phyloP scores from a whole-genome alignment of 1,140 invertebrate genomes.

The Drosophila pandora region DNA sequence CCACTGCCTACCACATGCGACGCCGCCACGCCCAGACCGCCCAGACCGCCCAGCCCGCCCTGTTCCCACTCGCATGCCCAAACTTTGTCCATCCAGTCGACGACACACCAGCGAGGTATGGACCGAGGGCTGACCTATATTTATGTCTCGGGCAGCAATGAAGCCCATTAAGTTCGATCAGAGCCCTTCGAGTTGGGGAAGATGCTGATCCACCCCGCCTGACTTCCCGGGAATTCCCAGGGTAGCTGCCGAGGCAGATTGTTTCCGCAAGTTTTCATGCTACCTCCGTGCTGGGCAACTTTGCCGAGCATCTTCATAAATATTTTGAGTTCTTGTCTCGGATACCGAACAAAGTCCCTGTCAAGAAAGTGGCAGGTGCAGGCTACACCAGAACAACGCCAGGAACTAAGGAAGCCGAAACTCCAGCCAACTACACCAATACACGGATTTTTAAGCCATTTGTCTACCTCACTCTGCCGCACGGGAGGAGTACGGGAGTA shows the following conservation, averaged over 20 bases:
- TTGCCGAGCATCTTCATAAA: slow-evolving; percentile 69
- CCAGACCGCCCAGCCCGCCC: neutral
- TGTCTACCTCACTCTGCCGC: neutral
- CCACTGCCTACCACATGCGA: slow-evolving; percentile 30
- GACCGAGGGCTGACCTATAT: neutral
- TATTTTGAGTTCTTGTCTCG: slow-evolving; percentile 70
- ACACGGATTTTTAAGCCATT: slow-evolving; percentile 18
- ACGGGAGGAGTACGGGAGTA: neutral
- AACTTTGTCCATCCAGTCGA: neutral
- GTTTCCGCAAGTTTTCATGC: slow-evolving; percentile 72
- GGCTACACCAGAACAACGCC: slow-evolving; percentile 26
- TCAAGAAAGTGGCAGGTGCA: slow-evolving; percentile 45
- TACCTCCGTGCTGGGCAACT: slow-evolving; percentile 51
- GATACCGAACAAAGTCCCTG: slow-evolving; percentile 45
- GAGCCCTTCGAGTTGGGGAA: neutral
- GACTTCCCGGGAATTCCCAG: neutral
- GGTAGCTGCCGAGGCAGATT: slow-evolving; percentile 52
- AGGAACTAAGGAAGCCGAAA: slow-evolving; percentile 12
- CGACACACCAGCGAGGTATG: too few relatives aligned
- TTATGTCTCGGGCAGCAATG: neutral
- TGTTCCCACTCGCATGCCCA: neutral
- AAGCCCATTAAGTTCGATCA: neutral
- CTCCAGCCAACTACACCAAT: slow-evolving; percentile 3
- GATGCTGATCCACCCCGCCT: neutral
- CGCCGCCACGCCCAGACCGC: slow-evolving; percentile 21